Evolutionary conservation across 1,140 invertebrate genomes (phyloP).

Genomic region (Drosophila ananassae): DNA sequence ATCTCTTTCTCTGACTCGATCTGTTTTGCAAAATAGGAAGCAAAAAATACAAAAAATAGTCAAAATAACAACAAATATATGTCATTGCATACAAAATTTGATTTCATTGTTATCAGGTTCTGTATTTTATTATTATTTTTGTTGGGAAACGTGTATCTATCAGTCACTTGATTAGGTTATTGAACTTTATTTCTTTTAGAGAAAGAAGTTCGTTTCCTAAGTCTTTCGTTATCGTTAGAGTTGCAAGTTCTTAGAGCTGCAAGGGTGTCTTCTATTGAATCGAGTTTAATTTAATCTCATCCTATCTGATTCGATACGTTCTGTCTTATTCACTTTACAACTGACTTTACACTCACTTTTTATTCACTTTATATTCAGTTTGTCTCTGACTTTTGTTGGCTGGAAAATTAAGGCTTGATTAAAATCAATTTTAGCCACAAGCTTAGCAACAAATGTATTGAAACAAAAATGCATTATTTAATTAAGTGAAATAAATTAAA

Average conservation of each 20-base stretch:
- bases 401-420: conserved; percentile 73
- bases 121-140: conserved; percentile 21
- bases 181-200: conserved; percentile 25
- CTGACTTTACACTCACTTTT: conserved; percentile 48
- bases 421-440: conserved; percentile 43
- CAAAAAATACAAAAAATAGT: conserved; percentile 2
- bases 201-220: background rate
- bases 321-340: conserved; percentile 1
- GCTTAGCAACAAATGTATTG: background rate
- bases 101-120: conserved; percentile 42
- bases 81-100: conserved; percentile 61
- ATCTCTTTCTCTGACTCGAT: conserved; percentile 39
- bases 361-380: conserved; percentile 49
- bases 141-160: conserved; percentile 30
- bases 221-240: background rate
- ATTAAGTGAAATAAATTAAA: too few relatives aligned
- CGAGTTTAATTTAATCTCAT: conserved; percentile 15
- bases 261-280: background rate
- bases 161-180: conserved; percentile 47
- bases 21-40: conserved; percentile 49
- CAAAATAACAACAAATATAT: conserved; percentile 24
- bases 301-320: conserved; percentile 27
- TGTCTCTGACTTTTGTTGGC: conserved; percentile 46
- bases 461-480: background rate
- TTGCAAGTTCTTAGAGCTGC: too few relatives aligned